A percentile compares a stretch with the other conserved stretches of the same genome.
These are phyloP conservation scores for Eulithis prunata DNA, from an alignment of 2,888 invertebrate genomes.

Conservation along the genomic window DNA sequence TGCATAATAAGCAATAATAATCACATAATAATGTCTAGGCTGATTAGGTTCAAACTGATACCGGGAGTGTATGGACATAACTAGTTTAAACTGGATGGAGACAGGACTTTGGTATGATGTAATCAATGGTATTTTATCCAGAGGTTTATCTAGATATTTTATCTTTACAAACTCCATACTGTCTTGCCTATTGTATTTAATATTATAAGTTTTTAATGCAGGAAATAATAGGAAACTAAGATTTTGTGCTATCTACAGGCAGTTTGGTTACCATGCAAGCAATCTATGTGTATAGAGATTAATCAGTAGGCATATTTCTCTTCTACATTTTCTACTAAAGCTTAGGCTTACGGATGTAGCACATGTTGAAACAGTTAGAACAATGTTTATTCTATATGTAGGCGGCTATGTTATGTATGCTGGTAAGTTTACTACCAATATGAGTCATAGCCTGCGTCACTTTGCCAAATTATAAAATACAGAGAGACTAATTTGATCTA, in stretches of 20 bases:
- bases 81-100: slow-evolving; percentile 19
- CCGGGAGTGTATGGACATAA: not conserved
- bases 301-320: not conserved
- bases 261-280: slow-evolving; percentile 43
- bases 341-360: slow-evolving; percentile 15
- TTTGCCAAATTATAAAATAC: slow-evolving; percentile 50
- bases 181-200: no score
- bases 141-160: not conserved
- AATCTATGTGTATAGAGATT: slow-evolving; percentile 42
- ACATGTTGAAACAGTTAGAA: not conserved
- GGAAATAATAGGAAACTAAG: no score
- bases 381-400: slow-evolving; percentile 56
- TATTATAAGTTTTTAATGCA: no score
- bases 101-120: not conserved
- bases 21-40: not conserved
- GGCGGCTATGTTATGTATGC: slow-evolving; percentile 20
- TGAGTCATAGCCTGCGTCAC: slow-evolving; percentile 74
- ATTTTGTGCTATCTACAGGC: not conserved
- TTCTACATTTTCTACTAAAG: slow-evolving; percentile 28
- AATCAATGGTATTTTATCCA: not conserved
- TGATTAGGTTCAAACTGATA: slow-evolving; percentile 18
- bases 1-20: not conserved
- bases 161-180: not conserved
- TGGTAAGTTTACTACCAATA: slow-evolving; percentile 52
- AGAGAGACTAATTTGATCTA: slow-evolving; percentile 54